Evolutionary conservation across 2,797 vertebrate species (phyloP).

Genomic region (Leptoclinus maculatus): DNA sequence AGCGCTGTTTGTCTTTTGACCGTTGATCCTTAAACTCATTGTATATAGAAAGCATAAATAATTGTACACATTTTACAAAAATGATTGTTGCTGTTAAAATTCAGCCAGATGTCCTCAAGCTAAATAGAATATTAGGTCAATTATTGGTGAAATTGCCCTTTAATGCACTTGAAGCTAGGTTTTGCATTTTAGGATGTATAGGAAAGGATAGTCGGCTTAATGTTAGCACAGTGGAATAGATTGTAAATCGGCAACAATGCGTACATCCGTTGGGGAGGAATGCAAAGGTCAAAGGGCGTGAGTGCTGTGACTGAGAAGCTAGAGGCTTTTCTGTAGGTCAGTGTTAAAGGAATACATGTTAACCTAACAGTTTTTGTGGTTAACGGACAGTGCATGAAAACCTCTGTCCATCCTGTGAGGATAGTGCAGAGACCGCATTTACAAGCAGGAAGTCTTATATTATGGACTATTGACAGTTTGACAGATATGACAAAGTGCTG

Average conservation of each 20-base stretch:
- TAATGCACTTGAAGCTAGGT: not conserved
- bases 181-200: not conserved
- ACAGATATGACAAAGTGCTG: conserved; percentile 51
- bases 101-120: not conserved
- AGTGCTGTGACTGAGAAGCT: conserved; percentile 7
- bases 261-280: not conserved
- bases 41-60: not conserved
- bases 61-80: not conserved
- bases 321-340: not conserved
- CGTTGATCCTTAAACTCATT: not conserved
- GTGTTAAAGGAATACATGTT: not conserved
- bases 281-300: not conserved
- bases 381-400: conserved; percentile 14
- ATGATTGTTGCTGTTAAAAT: not conserved
- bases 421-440: conserved; percentile 18
- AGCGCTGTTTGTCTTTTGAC: not conserved
- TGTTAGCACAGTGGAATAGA: not conserved
- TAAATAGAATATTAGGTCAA: not conserved
- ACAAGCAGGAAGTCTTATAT: conserved; percentile 46
- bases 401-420: conserved; percentile 16
- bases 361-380: not conserved
- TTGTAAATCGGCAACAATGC: not conserved
- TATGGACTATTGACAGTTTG: conserved; percentile 34
- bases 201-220: not conserved
- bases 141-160: not conserved